A percentile compares a stretch with the other conserved stretches of the same genome.
Evolutionary conservation across 2,797 vertebrate genomes (phyloP).

Genomic region (Sciurus vulgaris): DNA sequence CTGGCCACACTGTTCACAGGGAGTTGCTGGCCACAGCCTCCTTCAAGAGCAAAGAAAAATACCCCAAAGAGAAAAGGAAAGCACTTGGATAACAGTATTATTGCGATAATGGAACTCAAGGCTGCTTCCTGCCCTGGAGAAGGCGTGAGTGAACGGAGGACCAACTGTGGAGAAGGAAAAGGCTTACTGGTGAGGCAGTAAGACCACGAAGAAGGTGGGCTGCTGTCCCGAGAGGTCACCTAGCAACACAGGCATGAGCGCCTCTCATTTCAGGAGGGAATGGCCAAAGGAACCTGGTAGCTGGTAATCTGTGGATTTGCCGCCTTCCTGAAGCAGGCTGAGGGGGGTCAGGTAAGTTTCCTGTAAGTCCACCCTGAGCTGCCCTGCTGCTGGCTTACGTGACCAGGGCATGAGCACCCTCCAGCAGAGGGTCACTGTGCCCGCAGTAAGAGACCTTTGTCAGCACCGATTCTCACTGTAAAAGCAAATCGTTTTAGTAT

Average conservation of each 20-base stretch:
- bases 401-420: too few species aligned
- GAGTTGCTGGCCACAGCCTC: too few species aligned
- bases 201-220: not conserved
- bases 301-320: not conserved
- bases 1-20: rapidly evolving
- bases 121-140: not conserved
- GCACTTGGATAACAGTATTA: too few species aligned
- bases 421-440: rapidly evolving
- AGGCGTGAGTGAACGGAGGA: too few species aligned
- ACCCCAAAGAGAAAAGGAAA: not conserved
- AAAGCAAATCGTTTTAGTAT: not conserved
- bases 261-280: not conserved
- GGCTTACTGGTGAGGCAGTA: too few species aligned
- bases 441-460: not conserved
- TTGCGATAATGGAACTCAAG: not conserved
- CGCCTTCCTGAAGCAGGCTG: not conserved
- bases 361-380: too few species aligned
- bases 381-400: not conserved
- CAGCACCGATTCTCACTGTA: not conserved
- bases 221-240: not conserved
- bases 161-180: too few species aligned
- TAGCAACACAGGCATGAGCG: too few species aligned
- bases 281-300: not conserved
- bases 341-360: not conserved
- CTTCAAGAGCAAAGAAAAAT: not conserved